Base-by-base conservation (phyloP, 1,140 invertebrate species). In the Drosophila lacteicornis region DNA sequence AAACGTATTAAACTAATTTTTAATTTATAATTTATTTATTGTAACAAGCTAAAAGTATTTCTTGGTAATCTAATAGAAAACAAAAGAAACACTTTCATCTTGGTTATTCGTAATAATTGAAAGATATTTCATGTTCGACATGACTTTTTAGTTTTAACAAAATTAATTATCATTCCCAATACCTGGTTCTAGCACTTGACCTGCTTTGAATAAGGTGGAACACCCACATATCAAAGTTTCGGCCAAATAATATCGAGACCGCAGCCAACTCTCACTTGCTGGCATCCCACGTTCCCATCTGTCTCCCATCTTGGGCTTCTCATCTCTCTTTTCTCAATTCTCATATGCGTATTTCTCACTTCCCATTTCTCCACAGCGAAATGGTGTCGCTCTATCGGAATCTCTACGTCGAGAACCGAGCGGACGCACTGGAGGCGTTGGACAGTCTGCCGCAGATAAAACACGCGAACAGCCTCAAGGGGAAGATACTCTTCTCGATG, bases 401-500 rank as follows among this genome's bases (percentile, higher is more conserved):
- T 75, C 94, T 99, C 51, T 99, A 98, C 93, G 95, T 96, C 46
- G 96, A 96, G 83, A 96, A 96, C n/a, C 94, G 97, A 62, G 95
- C 97, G 15, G 96, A 98, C 75, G 96, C 97, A 3, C 93, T 99
- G 75, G 97, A 98, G 84, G 96, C 97, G 11, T 93, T 99, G 45
- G 96, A 98, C 83, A 94, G 94, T 1, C 93, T 98, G 12, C 95
- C 95, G 9, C 95, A 97, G 53, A 94, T 99, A 11, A 94, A 95
- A 50, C 95, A 97, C 59, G 96, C 97, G 1, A 95, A 96, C 61
- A 97, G 98, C 87, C 94, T 99, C 25, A 99, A 99, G 94, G 96
- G 96, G 45, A 99, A 99, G 94, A 97, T 99, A 66, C 94, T 99
- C 42, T 99, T 98, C 93, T 99, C 98, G 53, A 96, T 99, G 49